A percentile compares a stretch with the other conserved stretches of the same genome.
Evolutionary conservation across 2,113 vertebrate genomes (phyloP).

Genomic region (Cephalopterus ornatus): DNA sequence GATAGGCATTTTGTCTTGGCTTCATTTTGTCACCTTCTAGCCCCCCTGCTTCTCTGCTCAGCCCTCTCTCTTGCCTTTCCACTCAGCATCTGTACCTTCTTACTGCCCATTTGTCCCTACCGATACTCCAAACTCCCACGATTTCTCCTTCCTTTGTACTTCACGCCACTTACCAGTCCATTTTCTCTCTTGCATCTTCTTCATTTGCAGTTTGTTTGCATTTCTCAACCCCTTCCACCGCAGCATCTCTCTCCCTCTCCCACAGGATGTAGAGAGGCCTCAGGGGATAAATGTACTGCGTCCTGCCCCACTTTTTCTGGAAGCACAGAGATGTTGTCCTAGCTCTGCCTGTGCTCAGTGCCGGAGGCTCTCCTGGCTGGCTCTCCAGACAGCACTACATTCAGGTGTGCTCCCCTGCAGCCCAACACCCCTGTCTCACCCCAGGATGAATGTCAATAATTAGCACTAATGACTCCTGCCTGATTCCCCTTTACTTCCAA

Average conservation of each 20-base stretch:
- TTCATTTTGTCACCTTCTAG: neutral
- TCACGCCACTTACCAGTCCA: neutral
- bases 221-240: neutral
- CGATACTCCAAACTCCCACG: neutral
- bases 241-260: neutral
- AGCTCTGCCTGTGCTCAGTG: neutral
- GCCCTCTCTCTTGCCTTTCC: neutral
- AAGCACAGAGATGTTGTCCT: rapidly evolving
- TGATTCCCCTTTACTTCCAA: neutral
- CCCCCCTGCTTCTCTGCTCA: neutral
- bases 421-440: neutral
- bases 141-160: neutral
- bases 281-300: rapidly evolving
- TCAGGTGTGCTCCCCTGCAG: neutral
- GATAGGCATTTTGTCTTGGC: neutral
- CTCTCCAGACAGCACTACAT: rapidly evolving
- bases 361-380: neutral
- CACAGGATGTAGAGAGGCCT: neutral
- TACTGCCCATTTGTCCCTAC: neutral
- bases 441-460: neutral
- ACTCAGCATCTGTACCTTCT: neutral
- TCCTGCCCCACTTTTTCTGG: neutral
- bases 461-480: neutral
- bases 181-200: neutral
- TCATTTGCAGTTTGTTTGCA: neutral